Base-by-base conservation (phyloP, 64 coral and sea anemone genomes). In the Dendronephthya gigantea region DNA sequence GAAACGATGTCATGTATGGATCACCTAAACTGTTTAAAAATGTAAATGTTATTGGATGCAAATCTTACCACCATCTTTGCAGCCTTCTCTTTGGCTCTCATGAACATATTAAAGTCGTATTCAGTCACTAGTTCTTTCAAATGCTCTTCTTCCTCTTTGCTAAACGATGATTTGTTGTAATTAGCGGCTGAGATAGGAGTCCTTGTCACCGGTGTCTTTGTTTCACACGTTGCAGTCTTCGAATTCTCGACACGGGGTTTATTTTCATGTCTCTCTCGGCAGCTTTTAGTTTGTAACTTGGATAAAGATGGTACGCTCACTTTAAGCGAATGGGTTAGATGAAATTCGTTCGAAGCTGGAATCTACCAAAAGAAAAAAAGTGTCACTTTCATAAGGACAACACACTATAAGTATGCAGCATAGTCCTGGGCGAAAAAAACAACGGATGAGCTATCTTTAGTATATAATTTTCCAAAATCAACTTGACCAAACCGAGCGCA, bases 81-180 rank as follows among this genome's bases (percentile, higher is more conserved):
- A 28, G 94, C 92, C 76, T 93, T 97, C 31, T 72, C 47, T 91
- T 90, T 93, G 50, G 94, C 94, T 37, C 85, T 89, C 87, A 93
- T 97, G 62, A 97, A 97, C 84, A 97, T 48, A 39, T 91, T 89
- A 16, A 93, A 91, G 25, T 97, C 94, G 87, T 74, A 83, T 16
- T 93, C 94, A 36, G 91, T 84, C 28, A 92, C 84, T 35, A 97
- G 50, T 72, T 83, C 87, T 50, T 85, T 93, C 27, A 97, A 85
- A 1, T 87, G 27, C 16, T 93, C 92, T 36, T 97, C 91, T 40
- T 97, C 72, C 25, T 79, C 72, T 79, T 19, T 15, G 15, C 19
- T 79, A 35, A 79, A 79, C 36, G 29, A 14, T 34, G 72, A 79
- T 33, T 79, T 79, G 15, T 19, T 79, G 9, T 34, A 4, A 79